Conservation (phyloP, 2,113 vertebrate genomes). For the Hymenochirus boettgeri region DNA sequence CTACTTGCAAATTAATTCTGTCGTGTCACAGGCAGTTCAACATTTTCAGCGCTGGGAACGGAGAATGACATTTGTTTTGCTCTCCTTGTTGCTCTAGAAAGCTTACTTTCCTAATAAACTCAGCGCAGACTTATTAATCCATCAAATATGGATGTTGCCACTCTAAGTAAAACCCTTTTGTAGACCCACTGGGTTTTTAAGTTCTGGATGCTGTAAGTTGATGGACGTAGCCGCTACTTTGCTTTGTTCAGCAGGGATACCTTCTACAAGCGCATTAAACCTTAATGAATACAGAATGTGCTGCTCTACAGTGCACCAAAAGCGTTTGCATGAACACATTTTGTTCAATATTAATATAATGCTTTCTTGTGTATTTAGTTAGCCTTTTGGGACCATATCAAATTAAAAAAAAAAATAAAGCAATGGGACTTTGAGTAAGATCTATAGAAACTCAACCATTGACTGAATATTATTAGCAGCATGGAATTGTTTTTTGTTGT, state of each 20-base stretch:
- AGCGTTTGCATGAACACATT: constrained; percentile 58
- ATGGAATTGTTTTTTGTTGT: background rate
- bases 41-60: constrained; percentile 35
- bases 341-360: constrained; percentile 70
- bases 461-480: background rate
- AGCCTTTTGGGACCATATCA: constrained; percentile 48
- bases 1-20: constrained; percentile 41
- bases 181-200: constrained; percentile 57
- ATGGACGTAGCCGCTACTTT: constrained; percentile 52
- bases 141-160: constrained; percentile 43
- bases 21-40: constrained; percentile 27
- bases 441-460: background rate
- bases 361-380: constrained; percentile 45
- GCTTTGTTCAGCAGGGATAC: constrained; percentile 55
- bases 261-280: constrained; percentile 79
- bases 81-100: constrained; percentile 34
- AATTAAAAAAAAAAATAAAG: background rate
- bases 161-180: constrained; percentile 48
- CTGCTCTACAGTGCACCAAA: constrained; percentile 58
- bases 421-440: constrained; percentile 1
- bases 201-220: constrained; percentile 48
- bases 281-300: constrained; percentile 72
- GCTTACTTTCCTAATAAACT: constrained; percentile 43
- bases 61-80: constrained; percentile 24
- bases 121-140: constrained; percentile 24